These are phyloP conservation scores for Tonatia bakeri DNA, from an alignment of 2,113 vertebrate species.

Conservation along the genomic window DNA sequence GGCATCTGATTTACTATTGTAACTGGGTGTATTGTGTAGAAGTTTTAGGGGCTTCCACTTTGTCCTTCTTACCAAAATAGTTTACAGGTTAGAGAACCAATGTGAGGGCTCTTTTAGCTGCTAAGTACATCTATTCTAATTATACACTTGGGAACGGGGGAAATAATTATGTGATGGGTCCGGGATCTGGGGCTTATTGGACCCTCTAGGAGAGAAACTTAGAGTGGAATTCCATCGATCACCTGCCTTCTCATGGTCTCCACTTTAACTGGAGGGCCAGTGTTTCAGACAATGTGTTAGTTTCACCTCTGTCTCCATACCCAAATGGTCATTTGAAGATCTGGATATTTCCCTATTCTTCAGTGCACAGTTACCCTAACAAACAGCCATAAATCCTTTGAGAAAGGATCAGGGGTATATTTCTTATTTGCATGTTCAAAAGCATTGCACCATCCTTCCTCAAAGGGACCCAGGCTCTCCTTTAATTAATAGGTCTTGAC, in stretches of 20 bases:
- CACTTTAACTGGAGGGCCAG: background rate
- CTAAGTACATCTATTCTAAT: background rate
- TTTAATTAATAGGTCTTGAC: background rate
- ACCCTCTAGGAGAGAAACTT: background rate
- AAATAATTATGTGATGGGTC: background rate
- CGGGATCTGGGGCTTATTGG: background rate
- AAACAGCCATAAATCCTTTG: background rate
- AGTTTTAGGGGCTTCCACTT: background rate
- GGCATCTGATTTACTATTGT: background rate
- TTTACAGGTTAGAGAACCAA: background rate
- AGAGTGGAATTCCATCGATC: background rate
- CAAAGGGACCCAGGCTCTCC: background rate
- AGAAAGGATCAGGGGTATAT: background rate
- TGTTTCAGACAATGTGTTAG: background rate
- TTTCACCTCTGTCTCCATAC: background rate
- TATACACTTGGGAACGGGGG: background rate
- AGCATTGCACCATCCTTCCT: background rate
- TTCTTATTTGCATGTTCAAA: background rate
- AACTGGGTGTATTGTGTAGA: background rate
- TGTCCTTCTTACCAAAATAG: background rate
- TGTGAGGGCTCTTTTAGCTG: background rate
- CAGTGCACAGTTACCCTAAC: background rate
- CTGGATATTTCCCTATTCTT: background rate
- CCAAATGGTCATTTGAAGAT: background rate
- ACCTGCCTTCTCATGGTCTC: background rate